These are phyloP conservation scores for Leptopilina clavipes DNA, from an alignment of 1,140 invertebrate genomes.

Conservation along the genomic window DNA sequence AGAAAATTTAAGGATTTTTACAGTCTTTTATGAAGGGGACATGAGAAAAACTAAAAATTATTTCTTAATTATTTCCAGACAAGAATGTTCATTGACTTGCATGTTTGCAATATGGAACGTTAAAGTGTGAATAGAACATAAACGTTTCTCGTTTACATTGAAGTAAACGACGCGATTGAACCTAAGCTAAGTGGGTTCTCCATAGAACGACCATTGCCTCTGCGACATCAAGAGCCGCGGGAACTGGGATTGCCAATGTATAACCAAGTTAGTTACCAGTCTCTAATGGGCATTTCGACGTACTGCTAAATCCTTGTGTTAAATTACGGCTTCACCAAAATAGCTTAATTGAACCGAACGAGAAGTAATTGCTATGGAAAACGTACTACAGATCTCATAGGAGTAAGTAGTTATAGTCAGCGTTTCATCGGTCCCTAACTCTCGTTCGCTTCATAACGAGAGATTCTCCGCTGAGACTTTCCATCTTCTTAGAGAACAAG, in stretches of 20 bases:
- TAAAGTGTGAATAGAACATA: constrained; percentile 10
- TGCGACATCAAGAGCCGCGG: constrained; percentile 45
- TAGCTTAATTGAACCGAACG: constrained; percentile 68
- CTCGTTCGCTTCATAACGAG: background rate
- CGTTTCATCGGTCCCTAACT: background rate
- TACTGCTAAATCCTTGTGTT: constrained; percentile 60
- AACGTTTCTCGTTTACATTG: constrained; percentile 23
- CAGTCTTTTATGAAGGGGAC: no score
- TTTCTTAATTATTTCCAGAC: no score
- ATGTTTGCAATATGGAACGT: no score
- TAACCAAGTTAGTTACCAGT: constrained; percentile 66
- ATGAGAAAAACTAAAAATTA: no score
- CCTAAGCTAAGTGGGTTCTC: constrained; percentile 35
- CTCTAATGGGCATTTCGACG: constrained; percentile 63
- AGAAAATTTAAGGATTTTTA: no score
- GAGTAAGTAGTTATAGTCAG: constrained; percentile 32
- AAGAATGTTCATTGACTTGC: no score
- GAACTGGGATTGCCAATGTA: constrained; percentile 53
- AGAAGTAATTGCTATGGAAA: constrained; percentile 67
- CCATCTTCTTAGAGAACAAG: background rate
- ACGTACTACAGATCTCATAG: constrained; percentile 43
- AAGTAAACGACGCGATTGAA: constrained; percentile 31
- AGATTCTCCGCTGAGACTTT: constrained; percentile 24
- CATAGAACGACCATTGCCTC: constrained; percentile 36
- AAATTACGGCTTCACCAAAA: constrained; percentile 60